Evolutionary conservation across 1,140 invertebrate species (phyloP).

Genomic region (Drosophila sturtevanti): DNA sequence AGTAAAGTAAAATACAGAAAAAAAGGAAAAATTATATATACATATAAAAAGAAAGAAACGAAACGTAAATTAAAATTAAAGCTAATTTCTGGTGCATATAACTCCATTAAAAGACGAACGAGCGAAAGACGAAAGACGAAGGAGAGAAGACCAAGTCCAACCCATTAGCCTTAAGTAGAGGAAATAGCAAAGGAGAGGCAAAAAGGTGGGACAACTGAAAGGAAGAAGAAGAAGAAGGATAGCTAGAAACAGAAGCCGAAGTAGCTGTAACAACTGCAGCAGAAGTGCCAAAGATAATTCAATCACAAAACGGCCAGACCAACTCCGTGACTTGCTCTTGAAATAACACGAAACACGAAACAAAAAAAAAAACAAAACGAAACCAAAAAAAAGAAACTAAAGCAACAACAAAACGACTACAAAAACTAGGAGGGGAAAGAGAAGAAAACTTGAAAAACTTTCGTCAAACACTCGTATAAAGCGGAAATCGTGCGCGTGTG

Average conservation of each 20-base stretch:
- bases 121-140: too few species aligned
- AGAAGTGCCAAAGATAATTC: slow-evolving; percentile 66
- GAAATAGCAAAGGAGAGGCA: background rate
- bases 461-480: slow-evolving; percentile 68
- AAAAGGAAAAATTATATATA: too few species aligned
- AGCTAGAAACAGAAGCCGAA: background rate
- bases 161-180: slow-evolving; percentile 41
- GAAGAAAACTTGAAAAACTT: slow-evolving; percentile 49
- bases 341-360: background rate
- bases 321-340: slow-evolving; percentile 23
- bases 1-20: slow-evolving; percentile 18
- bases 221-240: slow-evolving; percentile 15
- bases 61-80: slow-evolving; percentile 50
- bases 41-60: slow-evolving; percentile 30
- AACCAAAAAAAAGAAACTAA: too few species aligned
- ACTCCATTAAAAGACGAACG: slow-evolving; percentile 70
- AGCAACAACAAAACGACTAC: slow-evolving; percentile 6
- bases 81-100: slow-evolving; percentile 74
- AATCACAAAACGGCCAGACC: slow-evolving; percentile 45
- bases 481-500: slow-evolving; percentile 62
- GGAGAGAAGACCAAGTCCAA: background rate
- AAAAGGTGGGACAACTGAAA: background rate
- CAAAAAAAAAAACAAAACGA: too few species aligned
- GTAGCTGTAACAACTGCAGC: slow-evolving; percentile 22
- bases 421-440: background rate